Conservation (phyloP, 2,888 invertebrate species). For the Hedychridium roseum region DNA sequence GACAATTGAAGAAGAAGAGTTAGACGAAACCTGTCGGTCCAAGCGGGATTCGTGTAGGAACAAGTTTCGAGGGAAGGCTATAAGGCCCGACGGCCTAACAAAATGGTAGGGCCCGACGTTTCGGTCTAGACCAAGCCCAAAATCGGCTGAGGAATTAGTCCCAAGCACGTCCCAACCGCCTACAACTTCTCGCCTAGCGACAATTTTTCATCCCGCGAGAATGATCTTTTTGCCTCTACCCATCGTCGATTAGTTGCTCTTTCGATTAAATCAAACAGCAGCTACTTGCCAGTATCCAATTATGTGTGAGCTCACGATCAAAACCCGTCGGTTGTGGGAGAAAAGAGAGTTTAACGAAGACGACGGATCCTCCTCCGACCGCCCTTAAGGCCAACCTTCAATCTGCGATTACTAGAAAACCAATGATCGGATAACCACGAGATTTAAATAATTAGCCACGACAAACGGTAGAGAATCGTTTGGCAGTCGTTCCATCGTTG, state of each 20-base stretch:
- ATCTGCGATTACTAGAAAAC: constrained; percentile 25
- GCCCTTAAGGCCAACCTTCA: constrained; percentile 21
- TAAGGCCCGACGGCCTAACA: constrained; percentile 34
- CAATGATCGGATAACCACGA: neutral
- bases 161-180: constrained; percentile 27
- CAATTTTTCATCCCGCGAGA: too few relatives aligned
- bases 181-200: too few relatives aligned
- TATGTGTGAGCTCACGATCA: too few relatives aligned
- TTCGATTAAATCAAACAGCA: too few relatives aligned
- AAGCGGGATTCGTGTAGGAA: constrained; percentile 22
- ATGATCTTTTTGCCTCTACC: too few relatives aligned
- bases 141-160: constrained; percentile 42
- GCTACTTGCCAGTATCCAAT: too few relatives aligned
- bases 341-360: too few relatives aligned
- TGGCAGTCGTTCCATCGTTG: constrained; percentile 28
- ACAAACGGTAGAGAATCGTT: constrained; percentile 38
- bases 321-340: too few relatives aligned
- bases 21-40: constrained; percentile 10
- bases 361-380: too few relatives aligned
- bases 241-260: too few relatives aligned
- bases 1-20: constrained; percentile 5
- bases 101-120: constrained; percentile 51
- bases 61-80: constrained; percentile 31
- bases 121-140: constrained; percentile 27
- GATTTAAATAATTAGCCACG: constrained; percentile 27